Base-by-base conservation (phyloP, 2,888 invertebrate genomes). In the Drosophila neutralis region DNA sequence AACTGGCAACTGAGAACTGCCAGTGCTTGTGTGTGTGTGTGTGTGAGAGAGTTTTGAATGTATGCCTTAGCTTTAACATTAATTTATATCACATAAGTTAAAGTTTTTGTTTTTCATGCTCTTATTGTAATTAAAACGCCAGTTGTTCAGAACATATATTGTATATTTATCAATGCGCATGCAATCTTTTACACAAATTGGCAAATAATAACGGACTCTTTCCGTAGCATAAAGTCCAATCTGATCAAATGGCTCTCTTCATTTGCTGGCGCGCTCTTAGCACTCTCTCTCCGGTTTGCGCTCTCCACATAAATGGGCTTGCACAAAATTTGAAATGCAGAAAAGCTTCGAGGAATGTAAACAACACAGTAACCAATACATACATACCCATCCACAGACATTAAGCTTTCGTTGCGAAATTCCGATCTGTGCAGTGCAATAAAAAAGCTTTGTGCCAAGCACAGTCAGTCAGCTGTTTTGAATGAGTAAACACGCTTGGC, bases 1-100 rank as follows among this genome's bases (percentile, higher is more conserved):
- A 60, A 60, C 80, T 42, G 61, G 67, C 67, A 69, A 56, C 66
- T 52, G 48, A 49, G 18, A 68, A 24, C 38, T 60, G 59, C 74
- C 42, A 48, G 56, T 59, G 40, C 51, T 18, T 48, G 15, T 54
- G 33, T 61, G 27, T 49, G 31, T 31, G 52, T 45, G 53, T 31
- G 24, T 52, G 33, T 33, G 10, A 68, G 67, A 69, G 69, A 21
- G 36, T 56, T 33, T 51, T 63, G 53, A 58, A 54, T 48, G 36
- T 64, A 53, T 58, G 65, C 57, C 5, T 54, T 52, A 51, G 52
- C 36, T 56, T 36, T 13, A 13, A 27, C 27, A 38, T 27, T 45
- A 24, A 24, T 54, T 4, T n/a, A 38, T 8, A 13, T 33, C 6
- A 54, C 18, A 54, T 18, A 36, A 18, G 35, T 54, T 35, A 10